phyloP scores from a whole-genome alignment of 2,797 vertebrate species.

The Rhodeus uyekii region DNA sequence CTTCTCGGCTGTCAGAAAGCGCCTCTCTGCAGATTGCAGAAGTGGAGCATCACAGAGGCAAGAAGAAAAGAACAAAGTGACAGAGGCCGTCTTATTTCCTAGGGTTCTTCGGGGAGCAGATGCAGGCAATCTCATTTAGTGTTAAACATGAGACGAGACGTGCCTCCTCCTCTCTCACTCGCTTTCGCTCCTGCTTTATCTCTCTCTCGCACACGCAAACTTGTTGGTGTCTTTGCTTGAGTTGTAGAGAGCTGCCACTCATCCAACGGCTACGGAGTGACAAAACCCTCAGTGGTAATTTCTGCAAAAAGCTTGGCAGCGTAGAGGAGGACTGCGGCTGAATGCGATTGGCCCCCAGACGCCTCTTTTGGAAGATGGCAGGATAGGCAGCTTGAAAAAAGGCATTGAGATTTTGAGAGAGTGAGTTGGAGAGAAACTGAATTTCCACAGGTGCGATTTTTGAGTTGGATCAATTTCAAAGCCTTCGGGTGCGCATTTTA shows the following conservation, averaged over 20 bases:
- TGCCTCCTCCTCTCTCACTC: constrained; percentile 54
- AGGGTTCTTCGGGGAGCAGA: constrained; percentile 57
- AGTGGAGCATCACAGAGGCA: constrained; percentile 54
- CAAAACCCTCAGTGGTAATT: constrained; percentile 38
- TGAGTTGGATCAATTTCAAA: constrained; percentile 30
- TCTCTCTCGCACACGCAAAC: constrained; percentile 17
- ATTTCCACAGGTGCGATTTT: constrained; percentile 28
- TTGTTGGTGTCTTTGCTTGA: constrained; percentile 23
- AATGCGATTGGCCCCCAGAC: constrained; percentile 44
- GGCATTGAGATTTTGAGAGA: constrained; percentile 44
- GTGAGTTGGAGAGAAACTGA: constrained; percentile 37
- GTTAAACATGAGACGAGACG: constrained; percentile 56
- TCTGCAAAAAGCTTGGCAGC: constrained; percentile 37
- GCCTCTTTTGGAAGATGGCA: constrained; percentile 18
- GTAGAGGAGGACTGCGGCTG: constrained; percentile 23
- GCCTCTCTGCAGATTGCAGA: constrained; percentile 43
- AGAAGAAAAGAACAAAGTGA: constrained; percentile 66
- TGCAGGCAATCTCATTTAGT: constrained; percentile 58
- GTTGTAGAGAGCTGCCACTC: constrained; percentile 34
- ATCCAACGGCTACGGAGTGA: constrained; percentile 35
- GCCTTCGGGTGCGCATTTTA: constrained; percentile 58
- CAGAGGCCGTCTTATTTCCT: constrained; percentile 62
- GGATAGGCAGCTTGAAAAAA: constrained; percentile 23
- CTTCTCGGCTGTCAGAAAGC: constrained; percentile 48
- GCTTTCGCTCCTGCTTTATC: constrained; percentile 41